Conservation (phyloP, 2,888 invertebrate genomes). For the Exocentrus adspersus region DNA sequence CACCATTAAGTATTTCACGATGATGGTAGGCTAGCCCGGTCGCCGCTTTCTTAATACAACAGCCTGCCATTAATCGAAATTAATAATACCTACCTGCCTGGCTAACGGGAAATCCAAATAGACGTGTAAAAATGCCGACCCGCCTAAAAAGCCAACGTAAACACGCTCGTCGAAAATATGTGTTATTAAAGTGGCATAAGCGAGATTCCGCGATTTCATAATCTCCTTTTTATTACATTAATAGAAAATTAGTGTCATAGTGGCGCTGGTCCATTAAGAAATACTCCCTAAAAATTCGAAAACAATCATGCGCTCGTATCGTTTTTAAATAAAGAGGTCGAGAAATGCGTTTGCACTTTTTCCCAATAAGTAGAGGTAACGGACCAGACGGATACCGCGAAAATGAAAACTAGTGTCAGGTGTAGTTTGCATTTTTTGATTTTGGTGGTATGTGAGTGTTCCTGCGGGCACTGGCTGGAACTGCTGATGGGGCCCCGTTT, state of each 20-base stretch:
- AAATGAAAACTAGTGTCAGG: conserved; percentile 12
- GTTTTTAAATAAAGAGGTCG: not conserved
- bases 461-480: conserved; percentile 11
- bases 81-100: conserved; percentile 1
- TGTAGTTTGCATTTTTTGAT: conserved; percentile 3
- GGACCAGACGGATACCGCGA: not conserved
- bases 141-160: conserved; percentile 21
- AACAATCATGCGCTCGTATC: not conserved
- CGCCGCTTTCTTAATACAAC: not conserved
- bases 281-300: not conserved
- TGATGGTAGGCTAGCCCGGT: not conserved
- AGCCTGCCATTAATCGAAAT: not conserved
- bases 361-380: no score
- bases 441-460: conserved; percentile 10
- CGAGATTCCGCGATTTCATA: conserved; percentile 13
- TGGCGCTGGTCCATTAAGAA: not conserved
- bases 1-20: no score
- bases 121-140: conserved; percentile 27
- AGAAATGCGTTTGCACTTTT: not conserved
- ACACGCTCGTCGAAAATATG: conserved; percentile 18
- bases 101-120: conserved; percentile 26
- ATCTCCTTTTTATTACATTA: not conserved
- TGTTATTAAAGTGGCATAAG: conserved; percentile 4
- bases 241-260: no score
- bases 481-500: conserved; percentile 6